Percentiles rank a stretch among this genome's conserved stretches.
phyloP scores from a whole-genome alignment of 37 sponge, comb jelly and placozoan genomes.

The Cladorhizidae sp. region DNA sequence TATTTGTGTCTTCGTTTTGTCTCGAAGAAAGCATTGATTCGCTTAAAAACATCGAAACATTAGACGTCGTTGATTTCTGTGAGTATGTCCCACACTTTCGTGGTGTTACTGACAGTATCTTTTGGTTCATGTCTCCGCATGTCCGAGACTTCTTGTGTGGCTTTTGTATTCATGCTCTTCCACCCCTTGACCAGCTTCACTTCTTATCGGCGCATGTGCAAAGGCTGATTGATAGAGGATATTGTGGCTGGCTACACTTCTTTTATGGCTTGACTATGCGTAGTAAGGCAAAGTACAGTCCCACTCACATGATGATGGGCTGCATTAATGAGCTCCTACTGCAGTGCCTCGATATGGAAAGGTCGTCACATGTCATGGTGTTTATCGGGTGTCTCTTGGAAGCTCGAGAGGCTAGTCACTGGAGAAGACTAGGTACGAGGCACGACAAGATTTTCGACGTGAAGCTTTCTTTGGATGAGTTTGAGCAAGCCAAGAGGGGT shows the following conservation, averaged over 20 bases:
- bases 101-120: neutral
- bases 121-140: neutral
- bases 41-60: neutral
- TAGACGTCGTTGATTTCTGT: neutral
- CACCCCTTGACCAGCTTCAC: constrained; percentile 9
- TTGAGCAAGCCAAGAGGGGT: neutral
- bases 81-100: neutral
- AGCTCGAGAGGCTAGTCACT: neutral
- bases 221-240: neutral
- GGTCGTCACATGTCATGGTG: neutral
- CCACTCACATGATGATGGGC: constrained; percentile 1
- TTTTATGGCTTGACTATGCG: constrained; percentile 9
- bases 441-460: neutral
- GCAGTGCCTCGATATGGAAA: neutral
- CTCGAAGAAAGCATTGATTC: constrained; percentile 1
- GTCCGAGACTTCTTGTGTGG: constrained; percentile 14
- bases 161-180: neutral
- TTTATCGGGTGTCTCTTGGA: constrained; percentile 14
- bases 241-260: neutral
- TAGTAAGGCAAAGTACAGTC: neutral
- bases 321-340: neutral
- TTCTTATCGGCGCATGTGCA: neutral
- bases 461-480: neutral
- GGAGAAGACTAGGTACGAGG: neutral
- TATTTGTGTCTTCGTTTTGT: neutral